Percentiles rank a stretch among this genome's conserved stretches.
Evolutionary conservation across 2,888 invertebrate genomes (phyloP).

Genomic region (Ferrisia virgata): DNA sequence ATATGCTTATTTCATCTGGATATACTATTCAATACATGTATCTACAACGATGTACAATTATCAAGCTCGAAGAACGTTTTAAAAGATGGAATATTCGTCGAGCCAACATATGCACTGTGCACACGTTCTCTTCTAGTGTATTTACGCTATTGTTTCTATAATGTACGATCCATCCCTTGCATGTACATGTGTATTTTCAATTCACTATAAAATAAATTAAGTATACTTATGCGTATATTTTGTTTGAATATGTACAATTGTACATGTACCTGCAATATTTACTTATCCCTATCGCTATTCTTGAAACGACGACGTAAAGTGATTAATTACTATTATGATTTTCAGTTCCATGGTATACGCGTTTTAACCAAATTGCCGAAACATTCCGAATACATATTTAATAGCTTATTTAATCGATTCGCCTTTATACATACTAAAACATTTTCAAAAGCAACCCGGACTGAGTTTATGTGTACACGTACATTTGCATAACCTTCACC

Average conservation of each 20-base stretch:
- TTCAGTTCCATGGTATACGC: neutral
- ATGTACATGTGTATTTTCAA: too few relatives aligned
- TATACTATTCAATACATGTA: neutral
- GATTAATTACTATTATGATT: neutral
- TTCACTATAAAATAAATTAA: neutral
- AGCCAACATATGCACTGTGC: neutral
- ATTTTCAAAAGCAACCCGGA: too few relatives aligned
- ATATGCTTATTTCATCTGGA: neutral
- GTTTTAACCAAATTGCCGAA: neutral
- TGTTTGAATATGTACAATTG: neutral
- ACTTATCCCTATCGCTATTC: neutral
- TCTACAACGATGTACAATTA: too few relatives aligned
- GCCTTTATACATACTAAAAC: too few relatives aligned
- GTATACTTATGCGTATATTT: too few relatives aligned
- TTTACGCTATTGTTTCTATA: neutral
- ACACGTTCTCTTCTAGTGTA: neutral
- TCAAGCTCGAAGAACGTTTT: neutral
- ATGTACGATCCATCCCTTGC: neutral
- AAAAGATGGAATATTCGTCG: neutral
- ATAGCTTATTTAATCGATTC: too few relatives aligned
- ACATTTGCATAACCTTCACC: too few relatives aligned
- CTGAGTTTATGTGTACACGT: too few relatives aligned
- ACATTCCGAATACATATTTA: neutral
- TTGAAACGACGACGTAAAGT: neutral
- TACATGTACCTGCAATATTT: neutral